phyloP scores from a whole-genome alignment of 2,888 invertebrate species.

The Cyaniris semiargus region DNA sequence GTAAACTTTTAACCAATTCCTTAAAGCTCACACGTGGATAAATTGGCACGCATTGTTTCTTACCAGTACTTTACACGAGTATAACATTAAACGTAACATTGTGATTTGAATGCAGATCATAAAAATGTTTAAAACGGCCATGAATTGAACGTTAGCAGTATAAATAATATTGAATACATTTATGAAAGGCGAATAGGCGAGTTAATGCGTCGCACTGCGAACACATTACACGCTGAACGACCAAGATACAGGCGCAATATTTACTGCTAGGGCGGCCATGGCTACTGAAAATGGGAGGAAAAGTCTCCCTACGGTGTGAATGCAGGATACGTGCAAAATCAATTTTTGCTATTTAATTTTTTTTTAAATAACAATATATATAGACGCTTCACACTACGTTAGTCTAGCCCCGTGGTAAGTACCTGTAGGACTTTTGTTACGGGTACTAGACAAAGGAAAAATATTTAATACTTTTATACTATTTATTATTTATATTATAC shows the following conservation, averaged over 20 bases:
- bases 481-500: too few species aligned
- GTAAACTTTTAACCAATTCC: too few species aligned
- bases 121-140: slow-evolving; percentile 30
- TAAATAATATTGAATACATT: slow-evolving; percentile 54
- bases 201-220: slow-evolving; percentile 62
- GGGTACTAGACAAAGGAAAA: too few species aligned
- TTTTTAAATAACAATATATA: too few species aligned
- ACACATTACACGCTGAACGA: slow-evolving; percentile 43
- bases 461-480: too few species aligned
- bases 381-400: too few species aligned
- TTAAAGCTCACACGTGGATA: neutral
- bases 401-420: too few species aligned
- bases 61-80: neutral
- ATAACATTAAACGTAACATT: neutral
- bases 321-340: too few species aligned
- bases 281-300: neutral
- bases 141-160: slow-evolving; percentile 41
- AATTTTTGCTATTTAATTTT: too few species aligned
- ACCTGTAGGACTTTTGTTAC: too few species aligned
- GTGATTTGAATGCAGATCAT: slow-evolving; percentile 12
- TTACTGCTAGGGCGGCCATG: slow-evolving; percentile 47
- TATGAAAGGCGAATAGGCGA: slow-evolving; percentile 63
- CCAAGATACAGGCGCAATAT: slow-evolving; percentile 50
- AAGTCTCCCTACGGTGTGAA: neutral
- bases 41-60: neutral